Evolutionary conservation across 2,888 invertebrate genomes (phyloP), one percentile per base, ranked within the genome.

Genomic region (Drosophila leonis): DNA sequence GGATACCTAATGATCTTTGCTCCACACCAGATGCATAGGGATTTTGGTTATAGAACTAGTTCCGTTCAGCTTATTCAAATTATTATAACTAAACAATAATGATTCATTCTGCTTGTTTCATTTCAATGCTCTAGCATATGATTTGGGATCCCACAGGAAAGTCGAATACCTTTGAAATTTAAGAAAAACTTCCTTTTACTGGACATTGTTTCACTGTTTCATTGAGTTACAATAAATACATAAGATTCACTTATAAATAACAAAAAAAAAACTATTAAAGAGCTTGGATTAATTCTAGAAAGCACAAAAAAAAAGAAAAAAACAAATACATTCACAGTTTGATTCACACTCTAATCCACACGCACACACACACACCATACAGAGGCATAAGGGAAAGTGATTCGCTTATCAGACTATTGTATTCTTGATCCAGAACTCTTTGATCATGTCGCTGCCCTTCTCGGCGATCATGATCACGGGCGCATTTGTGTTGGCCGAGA

Each of bases 391-490:
- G 3, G 6, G 15, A 39, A 9, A 20, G n/a, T 10, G 7, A 7
- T 65, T 39, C 13, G 39, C 62, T 52, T 67, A 60, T 79, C 75
- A 86, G 69, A 88, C 94, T 92, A 92, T 90, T 1, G 91, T 91
- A 73, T 94, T 94, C 77, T 95, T 95, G 65, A 96, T 92, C 97
- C 97, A 97, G 90, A 95, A 96, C 80, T 97, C 96, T 91, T 97
- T 97, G 55, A 98, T 96, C 95, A 98, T 94, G 90, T 98, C 97
- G 12, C 97, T 95, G 0, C 96, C 97, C 91, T 98, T 98, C 91
- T 98, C 98, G 0, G 96, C 98, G 52, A 98, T 96, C 98, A 98
- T 98, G 35, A 98, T 97, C 0, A 95, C 95, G 0, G 97, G 97
- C 0, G 97, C 97, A 87, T 97, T 97, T 0, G 97, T 97, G 80